phyloP scores from a whole-genome alignment of 2,113 vertebrate genomes.

The Ascaphus truei region DNA sequence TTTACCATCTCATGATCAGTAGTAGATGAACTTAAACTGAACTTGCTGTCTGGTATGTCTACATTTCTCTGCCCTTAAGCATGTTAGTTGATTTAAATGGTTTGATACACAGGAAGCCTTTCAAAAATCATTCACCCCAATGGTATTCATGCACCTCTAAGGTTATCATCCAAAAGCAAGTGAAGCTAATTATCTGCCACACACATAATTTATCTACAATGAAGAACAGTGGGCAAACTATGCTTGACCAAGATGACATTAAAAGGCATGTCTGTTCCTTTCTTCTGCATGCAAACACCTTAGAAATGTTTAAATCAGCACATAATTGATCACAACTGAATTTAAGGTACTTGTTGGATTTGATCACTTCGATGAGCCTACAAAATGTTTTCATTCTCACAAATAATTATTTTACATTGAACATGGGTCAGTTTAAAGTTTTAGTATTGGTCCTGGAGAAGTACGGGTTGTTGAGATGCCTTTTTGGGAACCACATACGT shows the following conservation, averaged over 20 bases:
- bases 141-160: constrained; percentile 44
- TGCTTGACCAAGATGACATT: background rate
- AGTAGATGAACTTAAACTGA: constrained; percentile 61
- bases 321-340: constrained; percentile 1
- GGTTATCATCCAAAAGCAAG: constrained; percentile 44
- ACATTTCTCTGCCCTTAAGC: constrained; percentile 58
- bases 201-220: constrained; percentile 35
- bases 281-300: constrained; percentile 7
- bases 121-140: constrained; percentile 35
- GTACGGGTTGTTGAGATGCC: too few species aligned
- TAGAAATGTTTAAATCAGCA: constrained; percentile 9
- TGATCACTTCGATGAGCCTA: too few species aligned
- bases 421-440: too few species aligned
- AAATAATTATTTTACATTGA: too few species aligned
- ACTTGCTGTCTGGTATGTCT: constrained; percentile 49
- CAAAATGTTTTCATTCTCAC: background rate
- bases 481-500: too few species aligned
- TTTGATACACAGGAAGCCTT: constrained; percentile 52
- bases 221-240: background rate
- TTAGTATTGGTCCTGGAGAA: too few species aligned
- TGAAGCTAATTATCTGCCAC: constrained; percentile 46
- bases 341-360: background rate
- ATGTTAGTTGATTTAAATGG: constrained; percentile 55
- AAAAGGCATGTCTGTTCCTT: background rate
- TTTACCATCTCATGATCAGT: constrained; percentile 19